Evolutionary conservation across 2,797 vertebrate species (phyloP), one percentile per base, ranked within the genome.

Genomic region (Chelon auratus): DNA sequence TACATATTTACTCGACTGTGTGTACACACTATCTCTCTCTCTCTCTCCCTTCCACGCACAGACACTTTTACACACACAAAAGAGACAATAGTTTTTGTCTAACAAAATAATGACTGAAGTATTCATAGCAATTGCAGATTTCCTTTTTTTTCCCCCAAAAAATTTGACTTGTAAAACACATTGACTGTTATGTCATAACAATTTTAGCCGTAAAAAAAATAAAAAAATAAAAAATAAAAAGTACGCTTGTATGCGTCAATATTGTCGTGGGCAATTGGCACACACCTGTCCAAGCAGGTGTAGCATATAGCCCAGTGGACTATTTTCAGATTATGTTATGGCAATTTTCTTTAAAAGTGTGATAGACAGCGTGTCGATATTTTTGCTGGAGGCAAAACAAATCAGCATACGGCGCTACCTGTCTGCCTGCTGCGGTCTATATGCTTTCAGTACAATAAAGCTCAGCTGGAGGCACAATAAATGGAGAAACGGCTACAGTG

Each of bases 1-100:
- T 62, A 68, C 78, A 89, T 82, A 77, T 85, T 72, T 85, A 81
- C 80, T 82, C 18, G 72, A 51, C 72, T 69, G 80, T 75, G 65
- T 70, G 33, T 66, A 68, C 56, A 74, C 47, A 75, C 59, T 30
- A 37, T 57, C 56, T 50, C 33, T 36, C n/a, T 36, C n/a, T 36
- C 71, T 57, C 30, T 69, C 43, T 61, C 20, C 5, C 18, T 62
- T 39, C 42, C 26, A 55, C 43, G 40, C 39, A 54, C 22, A 47
- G 20, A 22, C 30, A 50, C 24, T 52, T 52, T 26, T 39, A 3
- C 55, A 59, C 39, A 61, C 9, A 53, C 17, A 51, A 52, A 40
- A 15, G n/a, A 5, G 14, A 52, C n/a, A 18, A 45, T 33, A 56
- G 24, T 9, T 56, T 57, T n/a, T n/a, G 52, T 63, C 26, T 36